phyloP scores from a whole-genome alignment of 1,140 invertebrate species.

The Drosophila ercepeae region DNA sequence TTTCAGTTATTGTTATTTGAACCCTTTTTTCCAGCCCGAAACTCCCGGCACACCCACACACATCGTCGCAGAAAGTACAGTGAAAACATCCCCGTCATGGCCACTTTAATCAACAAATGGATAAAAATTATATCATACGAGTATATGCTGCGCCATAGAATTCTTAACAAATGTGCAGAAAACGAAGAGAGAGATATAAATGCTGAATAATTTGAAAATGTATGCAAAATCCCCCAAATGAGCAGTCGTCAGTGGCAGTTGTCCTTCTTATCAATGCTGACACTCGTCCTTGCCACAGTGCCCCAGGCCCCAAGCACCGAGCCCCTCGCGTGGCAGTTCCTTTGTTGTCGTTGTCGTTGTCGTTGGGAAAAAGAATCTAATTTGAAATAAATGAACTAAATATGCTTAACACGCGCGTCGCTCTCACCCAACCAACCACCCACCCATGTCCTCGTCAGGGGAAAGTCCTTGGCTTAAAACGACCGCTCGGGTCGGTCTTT shows the following conservation, averaged over 20 bases:
- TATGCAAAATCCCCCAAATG: constrained; percentile 52
- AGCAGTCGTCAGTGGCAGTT: constrained; percentile 40
- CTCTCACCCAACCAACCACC: constrained; percentile 16
- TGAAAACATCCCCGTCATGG: constrained; percentile 56
- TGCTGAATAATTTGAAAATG: constrained; percentile 55
- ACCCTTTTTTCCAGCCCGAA: constrained; percentile 58
- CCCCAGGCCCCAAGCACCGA: neutral
- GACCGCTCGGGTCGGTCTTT: neutral
- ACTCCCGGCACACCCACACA: constrained; percentile 1
- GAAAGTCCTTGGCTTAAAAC: constrained; percentile 40
- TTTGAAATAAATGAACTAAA: constrained; percentile 84
- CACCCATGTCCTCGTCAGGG: constrained; percentile 3
- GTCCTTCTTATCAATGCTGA: constrained; percentile 66
- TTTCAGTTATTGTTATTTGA: constrained; percentile 68
- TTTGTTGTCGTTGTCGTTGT: constrained; percentile 57
- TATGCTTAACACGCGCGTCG: constrained; percentile 78
- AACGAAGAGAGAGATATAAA: constrained; percentile 24
- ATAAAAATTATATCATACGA: constrained; percentile 42
- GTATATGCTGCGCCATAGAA: constrained; percentile 55
- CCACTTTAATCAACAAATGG: constrained; percentile 78
- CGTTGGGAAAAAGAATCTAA: constrained; percentile 74
- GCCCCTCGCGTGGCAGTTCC: constrained; percentile 23
- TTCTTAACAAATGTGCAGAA: constrained; percentile 54
- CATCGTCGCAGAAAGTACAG: constrained; percentile 32
- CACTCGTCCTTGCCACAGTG: constrained; percentile 45